A percentile compares a stretch with the other conserved stretches of the same genome.
phyloP scores from a whole-genome alignment of 2,888 invertebrate species.

The Carterocephalus palaemon region DNA sequence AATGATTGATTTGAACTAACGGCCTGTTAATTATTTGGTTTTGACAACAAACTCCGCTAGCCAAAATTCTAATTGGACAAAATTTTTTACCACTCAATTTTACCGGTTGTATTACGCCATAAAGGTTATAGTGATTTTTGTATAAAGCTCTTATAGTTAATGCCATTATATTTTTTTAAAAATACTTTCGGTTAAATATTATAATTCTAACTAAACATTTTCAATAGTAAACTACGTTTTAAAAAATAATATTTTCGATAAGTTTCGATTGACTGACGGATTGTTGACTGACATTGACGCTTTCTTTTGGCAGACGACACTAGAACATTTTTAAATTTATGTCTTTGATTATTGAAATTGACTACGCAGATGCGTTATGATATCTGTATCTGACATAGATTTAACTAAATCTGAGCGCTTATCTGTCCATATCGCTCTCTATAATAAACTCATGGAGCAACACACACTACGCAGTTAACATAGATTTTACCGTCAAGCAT shows the following conservation, averaged over 20 bases:
- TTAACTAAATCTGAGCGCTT: too few species aligned
- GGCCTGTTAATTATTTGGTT: slow-evolving; percentile 37
- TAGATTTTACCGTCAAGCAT: too few species aligned
- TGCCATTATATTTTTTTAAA: slow-evolving; percentile 48
- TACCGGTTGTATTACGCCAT: slow-evolving; percentile 55
- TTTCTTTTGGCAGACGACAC: too few species aligned
- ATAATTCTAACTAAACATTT: slow-evolving; percentile 28
- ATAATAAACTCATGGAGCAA: too few species aligned
- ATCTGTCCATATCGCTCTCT: too few species aligned
- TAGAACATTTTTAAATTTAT: too few species aligned
- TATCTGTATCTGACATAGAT: too few species aligned
- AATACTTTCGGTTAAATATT: slow-evolving; percentile 5
- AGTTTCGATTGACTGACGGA: neutral
- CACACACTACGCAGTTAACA: too few species aligned
- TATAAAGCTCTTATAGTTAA: slow-evolving; percentile 51
- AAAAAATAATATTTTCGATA: slow-evolving; percentile 12
- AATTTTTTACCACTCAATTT: slow-evolving; percentile 50
- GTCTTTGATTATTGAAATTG: too few species aligned
- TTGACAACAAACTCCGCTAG: slow-evolving; percentile 48
- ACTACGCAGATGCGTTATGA: too few species aligned
- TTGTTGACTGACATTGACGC: slow-evolving; percentile 5
- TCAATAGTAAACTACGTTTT: slow-evolving; percentile 14
- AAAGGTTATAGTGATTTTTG: slow-evolving; percentile 48
- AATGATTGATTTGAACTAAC: slow-evolving; percentile 36
- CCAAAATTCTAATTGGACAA: slow-evolving; percentile 46